Evolutionary conservation across 2,888 invertebrate genomes (phyloP), one percentile per base, ranked within the genome.

Genomic region (Synanthedon myopaeformis): DNA sequence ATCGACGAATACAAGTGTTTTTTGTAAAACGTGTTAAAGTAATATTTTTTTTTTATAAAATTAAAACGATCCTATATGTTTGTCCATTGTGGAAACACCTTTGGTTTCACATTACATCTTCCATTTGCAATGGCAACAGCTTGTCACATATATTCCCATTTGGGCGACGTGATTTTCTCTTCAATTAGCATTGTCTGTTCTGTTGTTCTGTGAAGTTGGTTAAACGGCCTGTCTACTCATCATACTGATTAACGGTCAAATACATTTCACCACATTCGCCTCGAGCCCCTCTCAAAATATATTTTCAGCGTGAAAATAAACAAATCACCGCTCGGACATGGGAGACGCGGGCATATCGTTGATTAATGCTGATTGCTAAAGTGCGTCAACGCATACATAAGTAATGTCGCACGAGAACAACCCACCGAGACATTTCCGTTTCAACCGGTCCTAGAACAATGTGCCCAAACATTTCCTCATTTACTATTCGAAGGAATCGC

Each of bases 281-380:
- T 56, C 59, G 58, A 59, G 66, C 64, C 58, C 61, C 63, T 65
- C 65, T 72, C 73, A 70, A 69, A 76, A 65, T 66, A 66, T 76
- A 76, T 78, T 76, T 77, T 76, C 74, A 72, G 65, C 63, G 66
- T 66, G 71, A 75, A 78, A 77, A 81, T 79, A 80, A 79, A 82
- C 81, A 83, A 84, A 79, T 82, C 79, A 79, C 72, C 74, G 66
- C 64, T 68, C 63, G 70, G 72, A 72, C 74, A 70, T 70, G 67
- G 64, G 71, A 76, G 79, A 79, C 72, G 73, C 74, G 71, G 72
- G 76, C 79, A 79, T 76, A 80, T 79, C 74, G 79, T 77, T 85
- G 86, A 86, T 84, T 77, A 84, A 86, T 86, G 86, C 77, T 86
- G 84, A 86, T 87, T 86, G 83, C 84, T 83, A 80, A 82, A 84